These are phyloP conservation scores for Cheirogaleus medius DNA, from an alignment of 2,113 vertebrate genomes.

Conservation along the genomic window DNA sequence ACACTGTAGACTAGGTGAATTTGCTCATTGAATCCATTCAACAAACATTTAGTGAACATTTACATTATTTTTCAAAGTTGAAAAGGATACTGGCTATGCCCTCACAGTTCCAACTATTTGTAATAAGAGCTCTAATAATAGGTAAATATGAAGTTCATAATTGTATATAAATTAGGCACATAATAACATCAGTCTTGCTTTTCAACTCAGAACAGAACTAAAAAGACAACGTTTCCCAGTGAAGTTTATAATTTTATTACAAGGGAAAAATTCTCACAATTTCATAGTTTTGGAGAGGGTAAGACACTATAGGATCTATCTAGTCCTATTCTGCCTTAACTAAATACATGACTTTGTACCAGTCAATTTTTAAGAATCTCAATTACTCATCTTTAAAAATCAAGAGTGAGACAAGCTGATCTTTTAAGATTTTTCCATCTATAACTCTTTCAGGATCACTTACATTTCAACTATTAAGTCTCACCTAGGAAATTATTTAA, in stretches of 20 bases:
- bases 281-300: not conserved
- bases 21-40: not conserved
- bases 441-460: not conserved
- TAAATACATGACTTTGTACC: not conserved
- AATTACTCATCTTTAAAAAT: not conserved
- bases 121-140: not conserved
- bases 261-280: not conserved
- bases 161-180: not conserved
- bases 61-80: not conserved
- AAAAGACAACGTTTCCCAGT: not conserved
- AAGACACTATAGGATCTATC: not conserved
- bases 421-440: not conserved
- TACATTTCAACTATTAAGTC: not conserved
- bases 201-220: not conserved
- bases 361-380: not conserved
- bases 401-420: not conserved
- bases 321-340: not conserved
- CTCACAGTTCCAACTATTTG: not conserved
- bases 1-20: not conserved
- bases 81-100: not conserved
- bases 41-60: not conserved
- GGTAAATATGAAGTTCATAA: not conserved
- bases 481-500: not conserved
- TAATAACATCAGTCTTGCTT: not conserved
- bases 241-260: not conserved